These are phyloP conservation scores for Telenomus remus DNA, from an alignment of 1,140 invertebrate genomes.

Conservation along the genomic window DNA sequence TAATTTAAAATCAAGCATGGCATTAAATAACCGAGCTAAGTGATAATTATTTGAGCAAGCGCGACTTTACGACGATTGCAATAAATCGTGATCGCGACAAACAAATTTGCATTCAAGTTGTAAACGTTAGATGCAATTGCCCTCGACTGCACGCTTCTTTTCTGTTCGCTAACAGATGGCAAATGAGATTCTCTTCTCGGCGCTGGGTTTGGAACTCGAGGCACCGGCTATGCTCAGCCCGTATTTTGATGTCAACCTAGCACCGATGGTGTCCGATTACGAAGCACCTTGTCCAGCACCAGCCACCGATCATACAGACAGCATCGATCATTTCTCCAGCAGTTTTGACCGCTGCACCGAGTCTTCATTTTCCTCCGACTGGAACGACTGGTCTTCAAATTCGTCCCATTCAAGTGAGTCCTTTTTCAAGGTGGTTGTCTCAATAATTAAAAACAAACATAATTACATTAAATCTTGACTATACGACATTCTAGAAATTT, in stretches of 20 bases:
- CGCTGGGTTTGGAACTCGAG: slow-evolving; percentile 66
- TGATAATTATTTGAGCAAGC: slow-evolving; percentile 33
- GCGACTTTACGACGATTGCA: background rate
- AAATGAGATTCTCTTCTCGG: slow-evolving; percentile 71
- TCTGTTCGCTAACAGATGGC: slow-evolving; percentile 63
- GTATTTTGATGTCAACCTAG: slow-evolving; percentile 52
- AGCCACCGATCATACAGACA: slow-evolving; percentile 60
- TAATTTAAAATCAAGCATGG: slow-evolving; percentile 38
- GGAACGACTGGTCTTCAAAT: slow-evolving; percentile 68
- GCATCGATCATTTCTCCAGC: slow-evolving; percentile 51
- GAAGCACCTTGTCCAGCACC: slow-evolving; percentile 65
- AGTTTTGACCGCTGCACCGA: slow-evolving; percentile 67
- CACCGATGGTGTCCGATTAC: slow-evolving; percentile 59
- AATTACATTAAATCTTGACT: too few relatives aligned
- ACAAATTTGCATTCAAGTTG: slow-evolving; percentile 32
- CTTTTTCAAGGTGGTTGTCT: too few relatives aligned
- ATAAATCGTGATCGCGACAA: slow-evolving; percentile 29
- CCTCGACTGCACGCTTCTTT: slow-evolving; percentile 1
- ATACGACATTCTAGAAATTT: too few relatives aligned
- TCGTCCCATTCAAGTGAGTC: slow-evolving; percentile 48
- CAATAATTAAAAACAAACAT: too few relatives aligned
- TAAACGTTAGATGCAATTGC: slow-evolving; percentile 11
- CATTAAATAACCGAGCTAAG: slow-evolving; percentile 33
- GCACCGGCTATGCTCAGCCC: slow-evolving; percentile 41
- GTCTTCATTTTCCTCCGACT: slow-evolving; percentile 66